Evolutionary conservation across 2,113 vertebrate species (phyloP), one percentile per base, ranked within the genome.

Genomic region (Orientallactaga bullata): DNA sequence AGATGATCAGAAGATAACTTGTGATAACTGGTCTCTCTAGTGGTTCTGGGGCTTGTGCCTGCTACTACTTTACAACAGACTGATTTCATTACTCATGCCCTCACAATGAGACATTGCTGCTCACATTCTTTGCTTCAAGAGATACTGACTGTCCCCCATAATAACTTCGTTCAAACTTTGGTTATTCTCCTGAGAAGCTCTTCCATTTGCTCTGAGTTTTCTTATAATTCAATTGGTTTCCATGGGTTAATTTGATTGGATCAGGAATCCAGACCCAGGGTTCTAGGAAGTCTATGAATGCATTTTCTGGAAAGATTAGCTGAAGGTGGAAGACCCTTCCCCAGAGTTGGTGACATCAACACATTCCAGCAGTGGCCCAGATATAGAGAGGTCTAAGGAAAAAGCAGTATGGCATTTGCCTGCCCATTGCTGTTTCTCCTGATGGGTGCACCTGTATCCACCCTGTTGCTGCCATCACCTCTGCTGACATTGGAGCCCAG

Each of bases 51-150:
- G 28, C 68, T 76, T 66, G 35, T 60, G 32, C 42, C 15, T 68
- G 63, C 71, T 92, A 68, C 79, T 92, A 72, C 76, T 92, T 71
- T 78, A 66, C 77, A 81, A 92, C 76, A 77, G 84, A 87, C 5
- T 81, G 79, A 63, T 60, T 94, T 90, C 86, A 94, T 87, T 88
- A 94, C 51, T 83, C 78, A 32, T 42, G 26, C 51, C 74, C 20
- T 88, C 61, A 65, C 5, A 30, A 51, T n/a, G 79, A 66, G 81
- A 90, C 26, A 28, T 3, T 74, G 42, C 82, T 95, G 86, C 9
- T 88, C 82, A 92, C n/a, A 95, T n/a, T 79, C 66, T 89, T 72
- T 93, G 42, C 89, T n/a, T 89, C 71, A 28, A 47, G 13, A 73
- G 71, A 81, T 30, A 84, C 0, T 86, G 61, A 79, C 24, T 39